Base-by-base conservation (phyloP, 2,888 invertebrate genomes). In the Ophraella communa region DNA sequence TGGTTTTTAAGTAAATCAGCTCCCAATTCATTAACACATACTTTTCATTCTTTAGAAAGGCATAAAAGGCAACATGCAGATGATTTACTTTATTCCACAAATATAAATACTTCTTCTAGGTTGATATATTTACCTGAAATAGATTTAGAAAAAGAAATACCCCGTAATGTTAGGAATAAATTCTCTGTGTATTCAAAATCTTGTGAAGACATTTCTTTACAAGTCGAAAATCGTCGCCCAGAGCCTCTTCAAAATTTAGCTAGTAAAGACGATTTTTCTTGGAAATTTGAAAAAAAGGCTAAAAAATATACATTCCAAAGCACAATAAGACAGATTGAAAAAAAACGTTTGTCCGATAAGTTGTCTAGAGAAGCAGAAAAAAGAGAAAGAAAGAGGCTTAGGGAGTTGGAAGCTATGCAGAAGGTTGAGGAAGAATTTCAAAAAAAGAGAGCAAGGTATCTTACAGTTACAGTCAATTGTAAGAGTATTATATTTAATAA, bases 351-450 rank as follows among this genome's bases (percentile, higher is more conserved):
- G 54, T 90, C 93, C 0, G 92, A 93, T 76, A 90, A 89, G 80
- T 84, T 93, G 64, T 90, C 91, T 17, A 87, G 87, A 68, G 91
- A 93, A 77, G 91, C 91, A 0, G 92, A 93, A 76, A 85, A 88
- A 59, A 91, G 91, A 80, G 92, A 93, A 80, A 88, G 88, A 59
- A 89, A 92, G 80, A 83, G 93, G 57, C 84, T 89, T 62, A 87
- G 89, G 65, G 93, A 94, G 80, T 84, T 92, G 75, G 92, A 93
- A 81, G 92, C 91, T 69, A 92, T 94, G 91, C 87, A 90, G 74
- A 87, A 90, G 77, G 94, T 94, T 3, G 93, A 94, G 78, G 93
- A 94, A 78, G 94, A 94, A 80, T 94, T 94, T 80, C 93, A 94
- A 79, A 86, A 89, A 69, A 94, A 94, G 81, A 85, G 94, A 45